phyloP scores from a whole-genome alignment of 2,888 invertebrate species.

The Clusia tigrina region DNA sequence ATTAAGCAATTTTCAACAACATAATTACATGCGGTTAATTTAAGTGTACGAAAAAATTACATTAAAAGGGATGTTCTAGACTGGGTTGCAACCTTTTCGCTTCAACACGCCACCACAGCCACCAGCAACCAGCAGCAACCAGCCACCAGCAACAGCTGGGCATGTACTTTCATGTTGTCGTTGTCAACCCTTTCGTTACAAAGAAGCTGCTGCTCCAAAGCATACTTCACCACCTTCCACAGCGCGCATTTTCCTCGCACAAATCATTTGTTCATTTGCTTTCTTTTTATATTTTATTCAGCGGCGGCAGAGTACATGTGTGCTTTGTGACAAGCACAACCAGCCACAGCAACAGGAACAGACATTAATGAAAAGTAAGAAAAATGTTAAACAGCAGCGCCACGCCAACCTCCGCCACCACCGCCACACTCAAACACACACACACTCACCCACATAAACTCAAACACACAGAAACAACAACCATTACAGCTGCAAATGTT shows the following conservation, averaged over 20 bases:
- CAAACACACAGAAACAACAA: neutral
- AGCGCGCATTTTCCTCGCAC: neutral
- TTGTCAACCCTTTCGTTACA: neutral
- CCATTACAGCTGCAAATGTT: neutral
- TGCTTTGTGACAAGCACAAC: neutral
- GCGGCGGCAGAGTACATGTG: neutral
- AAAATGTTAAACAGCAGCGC: neutral
- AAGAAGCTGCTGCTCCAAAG: too few relatives aligned
- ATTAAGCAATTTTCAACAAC: conserved; percentile 31
- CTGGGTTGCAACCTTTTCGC: too few relatives aligned
- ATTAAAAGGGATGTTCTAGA: too few relatives aligned
- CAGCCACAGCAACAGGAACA: neutral
- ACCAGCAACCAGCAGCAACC: too few relatives aligned
- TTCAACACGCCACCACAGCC: neutral
- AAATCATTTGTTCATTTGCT: too few relatives aligned
- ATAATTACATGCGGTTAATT: conserved; percentile 33
- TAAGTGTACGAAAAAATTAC: conserved; percentile 24
- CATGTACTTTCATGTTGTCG: neutral
- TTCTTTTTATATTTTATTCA: neutral
- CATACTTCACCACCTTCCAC: neutral
- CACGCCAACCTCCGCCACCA: neutral
- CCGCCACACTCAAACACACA: too few relatives aligned
- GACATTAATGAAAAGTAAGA: neutral
- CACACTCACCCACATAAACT: too few relatives aligned
- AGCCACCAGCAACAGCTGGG: too few relatives aligned